phyloP scores from a whole-genome alignment of 2,113 vertebrate species.

The Oceanodroma tethys region DNA sequence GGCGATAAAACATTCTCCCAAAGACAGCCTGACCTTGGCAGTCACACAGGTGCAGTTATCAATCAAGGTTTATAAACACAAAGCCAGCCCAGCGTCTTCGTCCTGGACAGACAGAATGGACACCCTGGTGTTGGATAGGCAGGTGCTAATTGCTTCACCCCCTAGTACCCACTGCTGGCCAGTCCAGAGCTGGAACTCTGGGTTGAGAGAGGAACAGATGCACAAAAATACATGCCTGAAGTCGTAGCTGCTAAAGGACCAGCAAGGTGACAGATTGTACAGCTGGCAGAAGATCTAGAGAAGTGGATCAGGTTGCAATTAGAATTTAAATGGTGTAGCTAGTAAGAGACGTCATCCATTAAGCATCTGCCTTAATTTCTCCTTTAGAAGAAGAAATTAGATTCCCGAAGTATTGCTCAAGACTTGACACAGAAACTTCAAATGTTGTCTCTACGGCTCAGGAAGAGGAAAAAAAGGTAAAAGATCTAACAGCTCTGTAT shows the following conservation, averaged over 20 bases:
- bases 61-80: slow-evolving; percentile 17
- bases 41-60: slow-evolving; percentile 30
- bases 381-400: not conserved
- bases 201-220: not conserved
- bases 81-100: not conserved
- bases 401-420: not conserved
- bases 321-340: not conserved
- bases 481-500: not conserved
- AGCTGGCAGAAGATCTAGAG: not conserved
- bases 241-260: not conserved
- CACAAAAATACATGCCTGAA: not conserved
- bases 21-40: slow-evolving; percentile 53
- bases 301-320: not conserved
- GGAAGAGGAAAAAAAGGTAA: not conserved
- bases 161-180: not conserved
- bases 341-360: not conserved
- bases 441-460: not conserved
- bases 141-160: not conserved
- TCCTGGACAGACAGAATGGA: not conserved
- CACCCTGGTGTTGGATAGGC: not conserved
- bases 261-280: not conserved
- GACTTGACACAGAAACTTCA: not conserved
- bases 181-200: not conserved
- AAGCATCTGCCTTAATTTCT: not conserved
- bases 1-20: slow-evolving; percentile 41